phyloP scores from a whole-genome alignment of 2,888 invertebrate genomes.

The Eilema griseolum region DNA sequence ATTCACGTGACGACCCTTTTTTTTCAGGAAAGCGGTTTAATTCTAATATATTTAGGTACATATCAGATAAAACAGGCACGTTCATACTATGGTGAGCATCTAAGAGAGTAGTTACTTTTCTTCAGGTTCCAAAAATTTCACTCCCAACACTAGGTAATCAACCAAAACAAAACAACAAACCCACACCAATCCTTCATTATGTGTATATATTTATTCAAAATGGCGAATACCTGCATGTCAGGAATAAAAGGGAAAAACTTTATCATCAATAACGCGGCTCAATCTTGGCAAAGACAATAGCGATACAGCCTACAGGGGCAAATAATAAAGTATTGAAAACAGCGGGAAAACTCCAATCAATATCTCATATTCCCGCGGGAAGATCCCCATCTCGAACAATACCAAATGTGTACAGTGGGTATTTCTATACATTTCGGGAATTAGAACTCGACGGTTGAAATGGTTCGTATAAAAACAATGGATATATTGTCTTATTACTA shows the following conservation, averaged over 20 bases:
- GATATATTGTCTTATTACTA: neutral
- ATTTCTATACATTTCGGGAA: slow-evolving; percentile 26
- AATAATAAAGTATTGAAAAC: slow-evolving; percentile 78
- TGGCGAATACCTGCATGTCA: slow-evolving; percentile 28
- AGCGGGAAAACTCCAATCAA: slow-evolving; percentile 76
- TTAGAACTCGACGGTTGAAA: slow-evolving; percentile 15
- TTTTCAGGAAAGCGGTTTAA: no score
- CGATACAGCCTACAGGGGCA: slow-evolving; percentile 56
- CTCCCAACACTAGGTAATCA: no score
- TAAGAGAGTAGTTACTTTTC: no score
- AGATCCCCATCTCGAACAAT: slow-evolving; percentile 32
- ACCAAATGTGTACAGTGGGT: slow-evolving; percentile 20
- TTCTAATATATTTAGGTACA: no score
- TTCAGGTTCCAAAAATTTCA: no score
- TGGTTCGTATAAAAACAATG: neutral
- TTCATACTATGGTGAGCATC: no score
- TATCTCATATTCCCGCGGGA: slow-evolving; percentile 69
- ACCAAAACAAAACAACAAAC: slow-evolving; percentile 17
- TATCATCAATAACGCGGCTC: slow-evolving; percentile 55
- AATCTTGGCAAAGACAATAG: slow-evolving; percentile 65
- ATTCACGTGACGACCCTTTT: no score
- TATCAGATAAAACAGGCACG: no score
- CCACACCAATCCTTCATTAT: slow-evolving; percentile 34
- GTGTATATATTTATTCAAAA: slow-evolving; percentile 39
- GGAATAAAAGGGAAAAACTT: slow-evolving; percentile 43